These are phyloP conservation scores for Microcebus jonahi DNA, from an alignment of 2,113 vertebrate genomes.

Conservation along the genomic window DNA sequence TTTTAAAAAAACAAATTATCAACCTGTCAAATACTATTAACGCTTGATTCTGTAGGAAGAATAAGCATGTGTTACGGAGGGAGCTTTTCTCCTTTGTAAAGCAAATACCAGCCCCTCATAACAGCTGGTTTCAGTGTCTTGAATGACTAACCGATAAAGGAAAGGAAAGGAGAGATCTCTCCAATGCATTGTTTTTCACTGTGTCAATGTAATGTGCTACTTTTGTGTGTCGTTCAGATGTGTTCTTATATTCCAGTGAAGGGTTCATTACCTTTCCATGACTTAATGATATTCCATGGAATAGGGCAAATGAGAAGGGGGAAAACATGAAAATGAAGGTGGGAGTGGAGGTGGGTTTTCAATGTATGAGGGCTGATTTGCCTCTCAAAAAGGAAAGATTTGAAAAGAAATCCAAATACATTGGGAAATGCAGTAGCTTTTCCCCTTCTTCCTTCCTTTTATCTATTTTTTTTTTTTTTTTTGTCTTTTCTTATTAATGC, in stretches of 20 bases:
- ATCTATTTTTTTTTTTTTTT: too few species aligned
- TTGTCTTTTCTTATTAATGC: neutral
- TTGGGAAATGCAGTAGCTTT: neutral
- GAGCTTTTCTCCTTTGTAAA: slow-evolving; percentile 78
- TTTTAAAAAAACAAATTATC: slow-evolving; percentile 79
- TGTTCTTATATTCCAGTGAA: slow-evolving; percentile 29
- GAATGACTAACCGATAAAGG: slow-evolving; percentile 74
- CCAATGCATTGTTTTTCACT: slow-evolving; percentile 62
- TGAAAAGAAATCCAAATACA: neutral
- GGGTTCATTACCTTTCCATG: slow-evolving; percentile 69
- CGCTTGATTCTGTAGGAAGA: slow-evolving; percentile 71
- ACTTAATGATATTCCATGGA: slow-evolving; percentile 65
- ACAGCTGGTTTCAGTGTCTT: slow-evolving; percentile 76
- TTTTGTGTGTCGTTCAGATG: slow-evolving; percentile 63
- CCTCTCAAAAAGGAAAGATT: neutral
- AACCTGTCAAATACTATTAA: slow-evolving; percentile 85
- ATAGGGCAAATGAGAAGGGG: neutral
- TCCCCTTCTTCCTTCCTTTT: neutral
- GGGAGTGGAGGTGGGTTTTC: neutral
- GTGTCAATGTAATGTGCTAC: slow-evolving; percentile 68
- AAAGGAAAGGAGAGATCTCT: slow-evolving; percentile 44
- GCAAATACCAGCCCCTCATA: slow-evolving; percentile 46
- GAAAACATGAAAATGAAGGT: slow-evolving; percentile 29
- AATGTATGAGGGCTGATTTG: neutral
- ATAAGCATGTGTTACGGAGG: slow-evolving; percentile 66